A percentile compares a stretch with the other conserved stretches of the same genome.
Evolutionary conservation across 2,797 vertebrate genomes (phyloP).

Genomic region (Staurois parvus): DNA sequence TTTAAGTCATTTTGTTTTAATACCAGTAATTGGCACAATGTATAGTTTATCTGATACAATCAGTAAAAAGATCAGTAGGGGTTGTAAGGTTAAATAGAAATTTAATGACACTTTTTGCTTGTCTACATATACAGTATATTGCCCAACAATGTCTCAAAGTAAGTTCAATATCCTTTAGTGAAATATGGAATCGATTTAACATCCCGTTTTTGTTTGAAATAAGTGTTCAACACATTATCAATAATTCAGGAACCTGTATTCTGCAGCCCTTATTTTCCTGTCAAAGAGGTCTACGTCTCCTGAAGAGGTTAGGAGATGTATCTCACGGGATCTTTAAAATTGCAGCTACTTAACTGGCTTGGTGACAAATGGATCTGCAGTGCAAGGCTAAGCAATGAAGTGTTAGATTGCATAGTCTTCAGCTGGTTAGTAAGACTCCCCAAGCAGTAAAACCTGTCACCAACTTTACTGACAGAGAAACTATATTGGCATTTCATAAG

Average conservation of each 20-base stretch:
- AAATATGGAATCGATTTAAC: conserved; percentile 72
- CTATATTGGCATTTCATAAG: conserved; percentile 6
- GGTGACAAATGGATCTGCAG: conserved; percentile 49
- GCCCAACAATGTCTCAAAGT: conserved; percentile 73
- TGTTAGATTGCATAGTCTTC: conserved; percentile 21
- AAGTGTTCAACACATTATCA: conserved; percentile 69
- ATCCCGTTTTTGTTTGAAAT: conserved; percentile 72
- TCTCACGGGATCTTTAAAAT: conserved; percentile 59
- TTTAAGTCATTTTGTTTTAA: not conserved
- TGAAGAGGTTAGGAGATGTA: conserved; percentile 59
- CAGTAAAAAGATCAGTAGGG: conserved; percentile 2
- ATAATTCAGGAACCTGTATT: conserved; percentile 71
- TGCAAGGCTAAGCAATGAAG: conserved; percentile 6
- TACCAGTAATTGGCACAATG: not conserved
- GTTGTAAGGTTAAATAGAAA: not conserved
- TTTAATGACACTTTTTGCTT: conserved; percentile 15
- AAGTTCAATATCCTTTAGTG: conserved; percentile 72
- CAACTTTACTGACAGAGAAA: conserved; percentile 28
- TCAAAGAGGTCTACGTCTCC: conserved; percentile 65
- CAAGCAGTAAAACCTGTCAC: conserved; percentile 24
- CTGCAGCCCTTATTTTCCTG: conserved; percentile 63
- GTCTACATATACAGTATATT: conserved; percentile 4
- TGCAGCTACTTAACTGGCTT: conserved; percentile 51
- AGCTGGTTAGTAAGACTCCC: conserved; percentile 15
- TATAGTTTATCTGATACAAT: not conserved